Conservation (phyloP, 2,113 vertebrate genomes). For the Elanoides forficatus region DNA sequence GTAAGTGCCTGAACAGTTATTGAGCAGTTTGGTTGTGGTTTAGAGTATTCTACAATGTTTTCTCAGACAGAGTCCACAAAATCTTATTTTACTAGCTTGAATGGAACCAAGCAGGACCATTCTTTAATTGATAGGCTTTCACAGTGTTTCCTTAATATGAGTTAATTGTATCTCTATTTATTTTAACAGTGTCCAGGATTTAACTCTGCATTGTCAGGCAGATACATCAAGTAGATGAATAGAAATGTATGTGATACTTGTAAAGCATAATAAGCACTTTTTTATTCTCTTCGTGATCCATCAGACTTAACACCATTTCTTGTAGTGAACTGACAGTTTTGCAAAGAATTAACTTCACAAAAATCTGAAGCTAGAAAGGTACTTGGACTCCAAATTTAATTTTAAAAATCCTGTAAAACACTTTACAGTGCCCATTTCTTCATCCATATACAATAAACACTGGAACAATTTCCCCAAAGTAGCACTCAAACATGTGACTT, state of each 20-base stretch:
- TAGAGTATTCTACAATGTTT: background rate
- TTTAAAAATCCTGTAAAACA: background rate
- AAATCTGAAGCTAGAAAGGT: background rate
- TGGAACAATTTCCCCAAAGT: constrained; percentile 36
- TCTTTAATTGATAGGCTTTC: background rate
- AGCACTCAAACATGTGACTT: background rate
- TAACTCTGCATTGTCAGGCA: background rate
- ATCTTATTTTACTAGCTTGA: background rate
- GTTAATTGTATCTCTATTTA: background rate
- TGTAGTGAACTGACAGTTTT: background rate
- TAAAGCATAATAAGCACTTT: background rate
- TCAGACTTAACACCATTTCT: background rate
- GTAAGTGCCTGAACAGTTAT: background rate
- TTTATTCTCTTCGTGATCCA: background rate
- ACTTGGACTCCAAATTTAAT: background rate
- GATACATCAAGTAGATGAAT: background rate
- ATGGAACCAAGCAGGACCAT: background rate
- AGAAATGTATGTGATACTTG: background rate
- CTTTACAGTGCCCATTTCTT: background rate
- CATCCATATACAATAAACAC: background rate
- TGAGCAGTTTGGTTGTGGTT: background rate
- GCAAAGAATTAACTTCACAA: background rate
- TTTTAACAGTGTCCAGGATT: background rate
- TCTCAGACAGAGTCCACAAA: background rate
- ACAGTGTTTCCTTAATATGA: background rate